Percentiles rank a stretch among this genome's conserved stretches.
phyloP scores from a whole-genome alignment of 1,140 invertebrate genomes.

The Drosophila miranda region DNA sequence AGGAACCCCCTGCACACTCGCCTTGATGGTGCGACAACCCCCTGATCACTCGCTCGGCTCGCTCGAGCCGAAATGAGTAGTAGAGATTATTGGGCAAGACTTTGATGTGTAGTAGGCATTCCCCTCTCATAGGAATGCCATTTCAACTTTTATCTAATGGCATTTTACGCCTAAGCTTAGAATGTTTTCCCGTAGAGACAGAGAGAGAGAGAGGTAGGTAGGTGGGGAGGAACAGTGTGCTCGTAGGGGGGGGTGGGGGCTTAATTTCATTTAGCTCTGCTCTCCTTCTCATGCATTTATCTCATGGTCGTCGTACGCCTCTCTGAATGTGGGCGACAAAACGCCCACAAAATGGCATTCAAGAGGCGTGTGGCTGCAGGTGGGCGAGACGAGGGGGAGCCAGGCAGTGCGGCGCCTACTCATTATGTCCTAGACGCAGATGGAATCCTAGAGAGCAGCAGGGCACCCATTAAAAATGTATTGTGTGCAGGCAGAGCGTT shows the following conservation, averaged over 20 bases:
- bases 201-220: neutral
- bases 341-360: slow-evolving; percentile 50
- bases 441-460: slow-evolving; percentile 40
- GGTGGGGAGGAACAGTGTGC: slow-evolving; percentile 18
- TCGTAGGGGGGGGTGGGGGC: neutral
- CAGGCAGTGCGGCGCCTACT: slow-evolving; percentile 28
- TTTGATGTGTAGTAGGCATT: neutral
- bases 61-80: no score
- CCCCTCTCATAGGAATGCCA: neutral
- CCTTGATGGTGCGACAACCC: no score
- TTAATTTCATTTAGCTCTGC: slow-evolving; percentile 49
- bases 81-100: no score
- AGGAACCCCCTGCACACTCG: neutral
- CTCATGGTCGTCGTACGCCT: slow-evolving; percentile 43
- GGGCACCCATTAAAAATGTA: slow-evolving; percentile 50
- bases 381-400: no score
- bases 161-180: slow-evolving; percentile 21
- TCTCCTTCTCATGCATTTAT: slow-evolving; percentile 41
- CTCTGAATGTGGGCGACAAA: slow-evolving; percentile 38
- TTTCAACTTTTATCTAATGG: slow-evolving; percentile 16
- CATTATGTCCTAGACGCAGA: slow-evolving; percentile 54
- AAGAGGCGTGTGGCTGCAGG: slow-evolving; percentile 2
- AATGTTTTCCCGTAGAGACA: neutral
- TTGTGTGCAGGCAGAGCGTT: slow-evolving; percentile 40
- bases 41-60: no score